These are phyloP conservation scores for Eretmocerus hayati DNA, from an alignment of 2,888 invertebrate species.

Conservation along the genomic window DNA sequence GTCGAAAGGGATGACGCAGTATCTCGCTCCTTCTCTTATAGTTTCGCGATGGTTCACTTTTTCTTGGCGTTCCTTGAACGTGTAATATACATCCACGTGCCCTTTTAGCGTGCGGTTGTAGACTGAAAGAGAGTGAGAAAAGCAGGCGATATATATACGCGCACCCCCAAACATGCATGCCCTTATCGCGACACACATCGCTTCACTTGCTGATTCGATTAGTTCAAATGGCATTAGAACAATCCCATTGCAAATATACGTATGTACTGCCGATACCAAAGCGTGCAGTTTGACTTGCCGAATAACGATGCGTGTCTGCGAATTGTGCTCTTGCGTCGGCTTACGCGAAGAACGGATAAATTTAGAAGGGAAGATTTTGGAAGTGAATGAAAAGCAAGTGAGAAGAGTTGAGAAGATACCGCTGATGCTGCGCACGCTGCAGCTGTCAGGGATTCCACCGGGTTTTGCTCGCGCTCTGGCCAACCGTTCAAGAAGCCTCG, in stretches of 20 bases:
- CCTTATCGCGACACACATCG: constrained; percentile 39
- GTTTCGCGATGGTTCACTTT: too few relatives aligned
- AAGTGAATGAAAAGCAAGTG: not conserved
- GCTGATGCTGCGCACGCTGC: constrained; percentile 15
- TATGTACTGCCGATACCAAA: not conserved
- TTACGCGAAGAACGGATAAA: not conserved
- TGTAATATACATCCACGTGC: too few relatives aligned
- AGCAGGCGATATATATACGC: too few relatives aligned
- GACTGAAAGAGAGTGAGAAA: too few relatives aligned
- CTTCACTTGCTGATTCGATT: constrained; percentile 52
- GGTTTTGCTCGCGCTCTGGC: constrained; percentile 6
- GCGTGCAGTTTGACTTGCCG: constrained; percentile 10
- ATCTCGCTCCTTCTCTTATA: not conserved
- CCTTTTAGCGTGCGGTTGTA: too few relatives aligned
- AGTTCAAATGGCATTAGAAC: constrained; percentile 57
- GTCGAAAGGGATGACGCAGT: constrained; percentile 2
- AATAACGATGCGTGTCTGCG: constrained; percentile 5
- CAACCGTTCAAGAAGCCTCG: too few relatives aligned
- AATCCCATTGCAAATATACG: constrained; percentile 50
- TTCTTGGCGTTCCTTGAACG: constrained; percentile 33
- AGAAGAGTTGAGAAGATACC: constrained; percentile 17
- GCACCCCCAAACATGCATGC: too few relatives aligned
- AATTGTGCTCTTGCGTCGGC: constrained; percentile 2
- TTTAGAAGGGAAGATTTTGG: not conserved
- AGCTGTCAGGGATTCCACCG: constrained; percentile 17